Base-by-base conservation (phyloP, 2,113 vertebrate species). In the Xyliphius kryptos region DNA sequence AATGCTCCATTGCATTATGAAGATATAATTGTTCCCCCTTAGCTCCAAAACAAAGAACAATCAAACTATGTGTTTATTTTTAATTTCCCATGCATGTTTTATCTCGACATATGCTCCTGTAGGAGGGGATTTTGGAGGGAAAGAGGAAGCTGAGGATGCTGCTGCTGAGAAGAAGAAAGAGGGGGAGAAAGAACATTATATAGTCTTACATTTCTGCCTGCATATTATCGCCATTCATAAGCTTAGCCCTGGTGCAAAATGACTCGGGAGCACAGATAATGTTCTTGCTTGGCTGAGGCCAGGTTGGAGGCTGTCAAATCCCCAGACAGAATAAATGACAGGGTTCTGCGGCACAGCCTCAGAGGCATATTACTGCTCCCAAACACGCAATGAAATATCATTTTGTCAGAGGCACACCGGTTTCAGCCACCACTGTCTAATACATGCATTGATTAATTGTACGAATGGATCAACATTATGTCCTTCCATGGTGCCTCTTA, bases 401-500 rank as follows among this genome's bases (percentile, higher is more conserved):
- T 92, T 97, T 95, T 94, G 92, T 97, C 93, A 92, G 92, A 90
- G 90, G 90, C 90, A 83, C 88, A 85, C 89, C 91, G 92, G 89
- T 63, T 67, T 93, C 91, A 89, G 90, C 89, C 90, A 95, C 95
- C 93, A 94, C 92, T 92, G 93, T 94, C 92, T 95, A 93, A 92
- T 91, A 91, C 91, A 88, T 88, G 91, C 89, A 87, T 89, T 97
- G 93, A 97, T 97, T 95, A 95, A 97, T 97, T 89, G 84, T 80
- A 87, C 91, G 93, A 89, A 94, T 91, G 93, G 92, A 97, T 93
- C 91, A 94, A 91, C 92, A 91, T 94, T 94, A 93, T 91, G 90
- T 93, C 92, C 92, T 90, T 87, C 91, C 89, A 91, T 87, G 88
- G 90, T 86, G 92, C 91, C 86, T 86, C 90, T 94, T 97, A 97